Evolutionary conservation across 2,113 vertebrate species (phyloP).

Genomic region (Echinops telfairi): DNA sequence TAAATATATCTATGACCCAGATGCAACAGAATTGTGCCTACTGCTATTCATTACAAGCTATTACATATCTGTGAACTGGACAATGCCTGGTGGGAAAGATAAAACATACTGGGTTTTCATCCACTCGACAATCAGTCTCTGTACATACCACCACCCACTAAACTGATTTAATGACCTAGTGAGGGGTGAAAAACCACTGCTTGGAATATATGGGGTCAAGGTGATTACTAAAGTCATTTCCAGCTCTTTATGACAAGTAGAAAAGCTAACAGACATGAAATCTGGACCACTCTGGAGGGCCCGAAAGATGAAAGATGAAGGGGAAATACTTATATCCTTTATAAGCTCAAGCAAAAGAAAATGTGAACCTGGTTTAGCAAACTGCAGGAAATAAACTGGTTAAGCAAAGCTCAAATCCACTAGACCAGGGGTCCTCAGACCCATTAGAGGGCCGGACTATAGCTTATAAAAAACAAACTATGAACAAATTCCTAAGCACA

Average conservation of each 20-base stretch:
- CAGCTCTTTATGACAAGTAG: constrained; percentile 13
- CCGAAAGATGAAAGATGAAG: not conserved
- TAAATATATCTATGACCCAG: not conserved
- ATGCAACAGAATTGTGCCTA: not conserved
- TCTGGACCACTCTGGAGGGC: not conserved
- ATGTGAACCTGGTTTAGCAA: not conserved
- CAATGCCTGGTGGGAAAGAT: not conserved
- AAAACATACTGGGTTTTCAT: constrained; percentile 19
- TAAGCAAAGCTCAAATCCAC: not conserved
- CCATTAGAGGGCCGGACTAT: too few relatives aligned
- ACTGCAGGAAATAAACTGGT: not conserved
- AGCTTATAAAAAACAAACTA: too few relatives aligned
- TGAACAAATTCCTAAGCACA: too few relatives aligned
- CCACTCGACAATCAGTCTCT: not conserved
- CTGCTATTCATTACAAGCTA: not conserved
- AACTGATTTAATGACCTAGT: not conserved
- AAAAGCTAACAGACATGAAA: constrained; percentile 6
- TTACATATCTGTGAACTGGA: not conserved
- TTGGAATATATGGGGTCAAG: not conserved
- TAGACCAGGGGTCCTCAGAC: too few relatives aligned
- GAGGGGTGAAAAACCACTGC: constrained; percentile 20
- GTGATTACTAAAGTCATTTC: not conserved
- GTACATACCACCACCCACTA: constrained; percentile 17
- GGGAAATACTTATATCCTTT: not conserved
- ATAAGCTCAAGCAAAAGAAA: constrained; percentile 10